A percentile compares a stretch with the other conserved stretches of the same genome.
Conservation (phyloP, 2,113 vertebrate species). For the Talpa occidentalis region DNA sequence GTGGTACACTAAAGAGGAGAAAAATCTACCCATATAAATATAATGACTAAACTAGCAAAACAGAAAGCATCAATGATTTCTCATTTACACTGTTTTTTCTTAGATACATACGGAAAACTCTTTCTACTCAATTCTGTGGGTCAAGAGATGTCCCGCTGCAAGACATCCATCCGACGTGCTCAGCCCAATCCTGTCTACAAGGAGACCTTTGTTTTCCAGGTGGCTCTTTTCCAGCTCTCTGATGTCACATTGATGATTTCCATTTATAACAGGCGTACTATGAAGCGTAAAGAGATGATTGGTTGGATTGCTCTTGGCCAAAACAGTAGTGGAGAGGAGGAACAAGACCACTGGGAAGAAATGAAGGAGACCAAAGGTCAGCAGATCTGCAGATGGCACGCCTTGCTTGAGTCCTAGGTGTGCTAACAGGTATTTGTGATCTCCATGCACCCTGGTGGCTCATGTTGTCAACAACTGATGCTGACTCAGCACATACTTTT, state of each 20-base stretch:
- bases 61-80: neutral
- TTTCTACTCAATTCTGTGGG: conserved; percentile 95
- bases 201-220: conserved; percentile 98
- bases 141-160: conserved; percentile 96
- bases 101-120: conserved; percentile 96
- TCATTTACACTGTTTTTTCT: neutral
- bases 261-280: conserved; percentile 93
- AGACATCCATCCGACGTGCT: conserved; percentile 94
- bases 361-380: conserved; percentile 93
- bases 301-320: conserved; percentile 97
- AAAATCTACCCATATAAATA: neutral
- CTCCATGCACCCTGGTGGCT: neutral
- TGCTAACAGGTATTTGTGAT: neutral
- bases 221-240: conserved; percentile 97
- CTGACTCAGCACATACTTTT: neutral
- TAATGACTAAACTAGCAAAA: neutral
- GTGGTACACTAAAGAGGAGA: neutral
- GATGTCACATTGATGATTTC: conserved; percentile 96
- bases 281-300: conserved; percentile 98
- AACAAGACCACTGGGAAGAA: conserved; percentile 95
- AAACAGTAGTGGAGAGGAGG: conserved; percentile 94
- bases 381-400: conserved; percentile 96
- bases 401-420: conserved; percentile 92
- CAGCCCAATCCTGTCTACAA: conserved; percentile 98
- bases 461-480: neutral